Evolutionary conservation across 2,888 invertebrate species (phyloP).

Genomic region (Bellardia bayeri): DNA sequence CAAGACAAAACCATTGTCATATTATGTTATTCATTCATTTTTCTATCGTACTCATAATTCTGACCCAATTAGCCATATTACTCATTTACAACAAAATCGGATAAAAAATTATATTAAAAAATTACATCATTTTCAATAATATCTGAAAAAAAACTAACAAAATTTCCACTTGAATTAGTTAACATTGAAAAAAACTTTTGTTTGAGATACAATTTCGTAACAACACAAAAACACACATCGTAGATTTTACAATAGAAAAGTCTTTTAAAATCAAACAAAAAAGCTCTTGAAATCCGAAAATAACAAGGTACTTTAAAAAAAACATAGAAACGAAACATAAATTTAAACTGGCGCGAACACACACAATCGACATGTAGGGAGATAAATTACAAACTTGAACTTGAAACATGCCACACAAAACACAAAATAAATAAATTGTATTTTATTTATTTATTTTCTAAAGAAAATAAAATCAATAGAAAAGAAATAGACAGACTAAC

Average conservation of each 20-base stretch:
- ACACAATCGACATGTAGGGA: slow-evolving; percentile 63
- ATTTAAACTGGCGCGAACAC: slow-evolving; percentile 24
- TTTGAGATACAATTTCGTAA: slow-evolving; percentile 2
- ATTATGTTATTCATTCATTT: too few relatives aligned
- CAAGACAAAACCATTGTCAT: too few relatives aligned
- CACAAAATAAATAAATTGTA: slow-evolving; percentile 25
- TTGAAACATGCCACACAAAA: slow-evolving; percentile 59
- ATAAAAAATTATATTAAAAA: background rate
- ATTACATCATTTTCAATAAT: background rate
- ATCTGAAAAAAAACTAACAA: background rate
- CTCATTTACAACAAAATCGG: background rate
- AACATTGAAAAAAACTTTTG: slow-evolving; percentile 15
- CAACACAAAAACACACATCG: background rate
- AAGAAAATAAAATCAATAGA: slow-evolving; percentile 30
- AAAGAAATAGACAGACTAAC: slow-evolving; percentile 30
- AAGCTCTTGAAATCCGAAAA: slow-evolving; percentile 33
- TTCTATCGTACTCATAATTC: too few relatives aligned
- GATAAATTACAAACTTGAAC: slow-evolving; percentile 74
- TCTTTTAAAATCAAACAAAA: background rate
- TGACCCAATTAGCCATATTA: background rate
- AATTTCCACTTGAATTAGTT: slow-evolving; percentile 21
- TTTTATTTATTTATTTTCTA: slow-evolving; percentile 10
- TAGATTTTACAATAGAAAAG: background rate
- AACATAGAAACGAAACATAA: background rate
- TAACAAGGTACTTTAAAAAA: background rate